phyloP scores from a whole-genome alignment of 2,888 invertebrate species.

The Zeuzera pyrina region DNA sequence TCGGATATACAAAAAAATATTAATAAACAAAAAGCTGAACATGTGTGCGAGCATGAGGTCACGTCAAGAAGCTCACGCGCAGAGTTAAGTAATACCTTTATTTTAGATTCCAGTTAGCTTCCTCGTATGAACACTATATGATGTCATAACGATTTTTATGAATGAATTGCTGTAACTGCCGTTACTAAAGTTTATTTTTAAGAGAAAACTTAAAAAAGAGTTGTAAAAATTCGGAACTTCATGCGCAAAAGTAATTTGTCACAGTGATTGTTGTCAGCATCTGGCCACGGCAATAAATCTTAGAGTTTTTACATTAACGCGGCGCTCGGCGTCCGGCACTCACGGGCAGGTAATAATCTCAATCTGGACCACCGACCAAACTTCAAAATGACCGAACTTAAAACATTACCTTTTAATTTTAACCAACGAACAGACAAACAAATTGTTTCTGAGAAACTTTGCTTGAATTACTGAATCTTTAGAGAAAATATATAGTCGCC shows the following conservation, averaged over 20 bases:
- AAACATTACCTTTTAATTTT: slow-evolving; percentile 63
- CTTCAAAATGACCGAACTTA: slow-evolving; percentile 58
- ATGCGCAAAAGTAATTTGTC: slow-evolving; percentile 50
- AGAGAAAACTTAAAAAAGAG: slow-evolving; percentile 6
- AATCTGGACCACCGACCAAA: slow-evolving; percentile 51
- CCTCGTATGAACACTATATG: slow-evolving; percentile 29
- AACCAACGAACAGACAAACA: slow-evolving; percentile 46
- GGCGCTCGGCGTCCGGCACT: slow-evolving; percentile 19
- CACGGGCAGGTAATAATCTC: slow-evolving; percentile 55
- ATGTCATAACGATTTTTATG: slow-evolving; percentile 30
- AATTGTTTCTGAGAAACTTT: slow-evolving; percentile 40
- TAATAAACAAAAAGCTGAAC: slow-evolving; percentile 11
- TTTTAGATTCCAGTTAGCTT: slow-evolving; percentile 31
- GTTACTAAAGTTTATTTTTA: slow-evolving; percentile 6
- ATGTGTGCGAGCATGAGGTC: slow-evolving; percentile 22
- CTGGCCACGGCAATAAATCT: slow-evolving; percentile 59
- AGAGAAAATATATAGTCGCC: slow-evolving; percentile 51
- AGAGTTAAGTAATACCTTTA: slow-evolving; percentile 34
- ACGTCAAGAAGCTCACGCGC: slow-evolving; percentile 28
- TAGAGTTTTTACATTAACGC: slow-evolving; percentile 50
- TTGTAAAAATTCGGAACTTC: slow-evolving; percentile 16
- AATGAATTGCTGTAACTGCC: slow-evolving; percentile 16
- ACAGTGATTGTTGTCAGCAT: slow-evolving; percentile 56
- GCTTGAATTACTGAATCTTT: slow-evolving; percentile 42
- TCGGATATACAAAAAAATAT: slow-evolving; percentile 6